phyloP scores from a whole-genome alignment of 2,888 invertebrate species.

The Melolontha melolontha region DNA sequence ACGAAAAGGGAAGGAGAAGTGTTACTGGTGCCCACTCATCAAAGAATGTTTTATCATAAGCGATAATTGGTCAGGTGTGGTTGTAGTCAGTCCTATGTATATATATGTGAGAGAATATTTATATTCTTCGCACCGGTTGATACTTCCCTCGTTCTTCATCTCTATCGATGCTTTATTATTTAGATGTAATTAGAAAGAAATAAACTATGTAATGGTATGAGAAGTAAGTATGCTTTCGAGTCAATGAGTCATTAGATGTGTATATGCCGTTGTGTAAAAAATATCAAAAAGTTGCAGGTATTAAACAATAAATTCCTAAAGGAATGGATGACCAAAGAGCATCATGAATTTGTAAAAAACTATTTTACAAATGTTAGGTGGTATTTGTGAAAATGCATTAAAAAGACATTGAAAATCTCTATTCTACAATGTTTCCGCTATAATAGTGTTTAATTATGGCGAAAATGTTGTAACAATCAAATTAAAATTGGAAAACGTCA shows the following conservation, averaged over 20 bases:
- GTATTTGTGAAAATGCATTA: no score
- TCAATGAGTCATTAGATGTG: constrained; percentile 7
- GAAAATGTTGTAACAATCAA: no score
- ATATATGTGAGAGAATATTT: constrained; percentile 28
- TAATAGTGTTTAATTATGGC: no score
- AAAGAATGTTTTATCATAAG: constrained; percentile 55
- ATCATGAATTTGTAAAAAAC: no score
- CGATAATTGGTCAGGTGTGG: constrained; percentile 59
- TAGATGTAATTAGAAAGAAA: constrained; percentile 25
- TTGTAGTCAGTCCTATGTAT: constrained; percentile 36
- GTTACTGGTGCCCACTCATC: constrained; percentile 51
- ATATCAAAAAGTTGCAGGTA: no score
- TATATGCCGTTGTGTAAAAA: neutral
- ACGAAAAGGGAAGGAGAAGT: constrained; percentile 46
- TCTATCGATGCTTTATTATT: constrained; percentile 24
- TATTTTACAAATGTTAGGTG: no score
- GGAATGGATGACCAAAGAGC: no score
- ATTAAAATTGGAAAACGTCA: no score
- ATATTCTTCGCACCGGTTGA: constrained; percentile 27
- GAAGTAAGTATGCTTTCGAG: neutral
- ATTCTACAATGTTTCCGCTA: no score
- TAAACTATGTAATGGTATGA: constrained; percentile 3
- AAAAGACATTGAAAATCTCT: no score
- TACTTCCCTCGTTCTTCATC: constrained; percentile 25
- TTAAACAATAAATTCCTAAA: no score